These are phyloP conservation scores for Heteromormyrus szaboi DNA, from an alignment of 2,797 vertebrate genomes.

Conservation along the genomic window DNA sequence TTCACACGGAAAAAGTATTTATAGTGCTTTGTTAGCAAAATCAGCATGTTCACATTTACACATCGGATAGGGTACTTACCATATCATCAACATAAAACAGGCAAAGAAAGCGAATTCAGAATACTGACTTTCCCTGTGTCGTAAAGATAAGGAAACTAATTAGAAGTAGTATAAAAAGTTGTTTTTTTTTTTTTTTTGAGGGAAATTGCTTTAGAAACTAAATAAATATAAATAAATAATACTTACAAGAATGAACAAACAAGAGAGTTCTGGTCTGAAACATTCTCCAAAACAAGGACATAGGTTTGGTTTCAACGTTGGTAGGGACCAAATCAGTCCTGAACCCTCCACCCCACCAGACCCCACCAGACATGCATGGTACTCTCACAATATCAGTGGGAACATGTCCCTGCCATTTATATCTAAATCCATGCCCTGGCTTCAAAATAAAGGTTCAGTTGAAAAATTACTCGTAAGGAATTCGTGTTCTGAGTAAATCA, in stretches of 20 bases:
- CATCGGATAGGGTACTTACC: conserved; percentile 25
- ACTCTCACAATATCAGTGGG: not conserved
- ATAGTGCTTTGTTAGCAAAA: conserved; percentile 12
- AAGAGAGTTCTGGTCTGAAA: not conserved
- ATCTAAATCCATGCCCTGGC: not conserved
- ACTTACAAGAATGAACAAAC: not conserved
- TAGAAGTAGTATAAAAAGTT: conserved; percentile 23
- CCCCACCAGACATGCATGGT: not conserved
- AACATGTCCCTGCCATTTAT: not conserved
- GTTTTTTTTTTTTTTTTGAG: not conserved
- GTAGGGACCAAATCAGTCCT: not conserved
- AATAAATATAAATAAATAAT: not conserved
- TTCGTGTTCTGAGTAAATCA: not conserved
- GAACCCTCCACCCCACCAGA: not conserved
- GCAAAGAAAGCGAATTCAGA: conserved; percentile 30
- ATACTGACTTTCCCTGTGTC: conserved; percentile 23
- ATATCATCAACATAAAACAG: conserved; percentile 17
- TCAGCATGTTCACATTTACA: conserved; percentile 30
- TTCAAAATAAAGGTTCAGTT: not conserved
- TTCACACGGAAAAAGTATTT: not conserved
- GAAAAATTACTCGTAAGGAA: not conserved
- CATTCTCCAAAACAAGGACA: not conserved
- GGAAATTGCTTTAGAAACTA: not conserved
- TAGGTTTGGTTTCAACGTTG: not conserved
- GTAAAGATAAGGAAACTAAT: conserved; percentile 39